phyloP scores from a whole-genome alignment of 2,797 vertebrate species.

The Protonibea diacanthus region DNA sequence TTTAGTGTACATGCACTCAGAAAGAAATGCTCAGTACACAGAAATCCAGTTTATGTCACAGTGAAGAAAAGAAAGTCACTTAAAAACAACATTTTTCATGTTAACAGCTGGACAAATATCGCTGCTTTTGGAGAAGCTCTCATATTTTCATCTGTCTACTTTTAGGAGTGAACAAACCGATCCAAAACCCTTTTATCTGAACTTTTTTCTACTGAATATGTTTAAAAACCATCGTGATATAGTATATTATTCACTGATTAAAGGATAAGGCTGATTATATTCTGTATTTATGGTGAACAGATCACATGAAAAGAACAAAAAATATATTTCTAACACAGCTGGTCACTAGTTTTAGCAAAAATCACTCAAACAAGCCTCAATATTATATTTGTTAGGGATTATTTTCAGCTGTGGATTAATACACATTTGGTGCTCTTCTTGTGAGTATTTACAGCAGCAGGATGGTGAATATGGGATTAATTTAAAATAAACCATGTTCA shows the following conservation, averaged over 20 bases:
- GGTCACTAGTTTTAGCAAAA: background rate
- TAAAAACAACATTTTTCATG: background rate
- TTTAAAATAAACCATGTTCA: background rate
- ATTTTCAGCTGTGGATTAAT: background rate
- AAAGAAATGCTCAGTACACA: slow-evolving; percentile 1
- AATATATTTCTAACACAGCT: background rate
- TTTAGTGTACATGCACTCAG: slow-evolving; percentile 38
- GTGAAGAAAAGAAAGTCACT: background rate
- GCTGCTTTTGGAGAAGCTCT: background rate
- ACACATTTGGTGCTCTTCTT: background rate
- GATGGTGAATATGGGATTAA: background rate
- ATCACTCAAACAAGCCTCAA: background rate
- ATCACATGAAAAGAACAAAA: background rate
- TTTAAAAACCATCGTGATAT: background rate
- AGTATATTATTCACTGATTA: background rate
- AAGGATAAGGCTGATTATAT: background rate
- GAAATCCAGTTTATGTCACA: background rate
- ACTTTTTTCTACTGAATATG: background rate
- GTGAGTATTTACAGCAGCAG: background rate
- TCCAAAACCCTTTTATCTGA: background rate
- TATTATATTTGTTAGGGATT: background rate
- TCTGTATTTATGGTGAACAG: slow-evolving; percentile 3
- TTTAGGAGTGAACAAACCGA: background rate
- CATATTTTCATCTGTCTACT: background rate
- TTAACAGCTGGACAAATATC: background rate